Percentiles rank a stretch among this genome's conserved stretches.
These are phyloP conservation scores for Crenuchus spilurus DNA, from an alignment of 2,797 vertebrate species.

Conservation along the genomic window DNA sequence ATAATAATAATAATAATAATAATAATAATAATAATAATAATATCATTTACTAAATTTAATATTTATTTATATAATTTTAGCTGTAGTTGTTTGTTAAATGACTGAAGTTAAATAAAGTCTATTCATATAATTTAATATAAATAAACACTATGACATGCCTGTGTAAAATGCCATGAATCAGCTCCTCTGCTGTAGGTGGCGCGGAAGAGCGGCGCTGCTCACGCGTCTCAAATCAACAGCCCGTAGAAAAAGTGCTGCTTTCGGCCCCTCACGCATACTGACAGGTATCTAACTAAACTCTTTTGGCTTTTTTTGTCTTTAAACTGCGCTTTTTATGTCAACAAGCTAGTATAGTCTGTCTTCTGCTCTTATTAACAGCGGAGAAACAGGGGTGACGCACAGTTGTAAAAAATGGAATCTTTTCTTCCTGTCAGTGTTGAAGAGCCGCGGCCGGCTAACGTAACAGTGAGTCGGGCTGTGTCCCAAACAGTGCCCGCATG, in stretches of 20 bases:
- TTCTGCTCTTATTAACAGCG: not conserved
- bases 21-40: too few relatives aligned
- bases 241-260: conserved; percentile 18
- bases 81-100: too few relatives aligned
- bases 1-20: too few relatives aligned
- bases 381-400: not conserved
- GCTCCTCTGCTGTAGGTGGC: conserved; percentile 24
- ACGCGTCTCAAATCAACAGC: not conserved
- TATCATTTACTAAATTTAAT: too few relatives aligned
- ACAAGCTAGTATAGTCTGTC: not conserved
- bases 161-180: too few relatives aligned
- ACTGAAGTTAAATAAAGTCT: too few relatives aligned
- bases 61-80: too few relatives aligned
- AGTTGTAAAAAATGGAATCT: not conserved
- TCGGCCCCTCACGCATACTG: conserved; percentile 63
- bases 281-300: conserved; percentile 70
- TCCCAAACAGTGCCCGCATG: not conserved
- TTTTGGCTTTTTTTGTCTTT: conserved; percentile 8
- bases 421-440: not conserved
- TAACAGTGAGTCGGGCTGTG: not conserved
- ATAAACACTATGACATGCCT: too few relatives aligned
- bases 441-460: not conserved
- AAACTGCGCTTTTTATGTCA: not conserved
- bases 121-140: too few relatives aligned
- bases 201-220: not conserved